These are phyloP conservation scores for Barbus barbus DNA, from an alignment of 2,113 vertebrate species.

Conservation along the genomic window DNA sequence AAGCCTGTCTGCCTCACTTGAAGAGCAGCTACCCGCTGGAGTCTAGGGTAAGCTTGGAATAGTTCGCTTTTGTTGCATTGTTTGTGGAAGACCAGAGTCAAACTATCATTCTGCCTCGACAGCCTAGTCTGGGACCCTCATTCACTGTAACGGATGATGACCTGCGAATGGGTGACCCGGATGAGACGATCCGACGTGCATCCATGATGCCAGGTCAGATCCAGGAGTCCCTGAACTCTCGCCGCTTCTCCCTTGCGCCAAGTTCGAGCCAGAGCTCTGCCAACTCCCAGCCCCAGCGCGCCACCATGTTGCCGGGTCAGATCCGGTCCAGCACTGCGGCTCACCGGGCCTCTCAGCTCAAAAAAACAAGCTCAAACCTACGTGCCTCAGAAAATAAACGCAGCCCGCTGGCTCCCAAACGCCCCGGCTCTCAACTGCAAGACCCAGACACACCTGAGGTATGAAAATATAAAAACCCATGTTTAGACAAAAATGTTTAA, in stretches of 20 bases:
- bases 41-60: constrained; percentile 76
- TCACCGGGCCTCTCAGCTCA: constrained; percentile 64
- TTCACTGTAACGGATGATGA: constrained; percentile 86
- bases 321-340: constrained; percentile 54
- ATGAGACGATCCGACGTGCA: constrained; percentile 85
- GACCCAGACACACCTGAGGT: constrained; percentile 78
- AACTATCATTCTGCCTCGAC: not conserved
- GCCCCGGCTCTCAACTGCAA: constrained; percentile 73
- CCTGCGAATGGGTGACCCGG: constrained; percentile 83
- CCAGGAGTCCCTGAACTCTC: constrained; percentile 59
- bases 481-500: too few relatives aligned
- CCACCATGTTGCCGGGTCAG: constrained; percentile 81
- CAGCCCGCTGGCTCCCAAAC: constrained; percentile 62
- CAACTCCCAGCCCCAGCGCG: constrained; percentile 53
- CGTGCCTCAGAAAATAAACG: constrained; percentile 42
- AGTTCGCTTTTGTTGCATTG: not conserved
- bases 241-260: constrained; percentile 77
- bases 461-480: not conserved
- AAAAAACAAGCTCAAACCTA: constrained; percentile 20
- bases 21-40: constrained; percentile 93
- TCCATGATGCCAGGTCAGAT: constrained; percentile 83
- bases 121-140: constrained; percentile 72
- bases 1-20: constrained; percentile 82
- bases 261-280: constrained; percentile 40
- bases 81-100: not conserved